Evolutionary conservation across 2,797 vertebrate genomes (phyloP).

Genomic region (Premnoplex brunnescens): DNA sequence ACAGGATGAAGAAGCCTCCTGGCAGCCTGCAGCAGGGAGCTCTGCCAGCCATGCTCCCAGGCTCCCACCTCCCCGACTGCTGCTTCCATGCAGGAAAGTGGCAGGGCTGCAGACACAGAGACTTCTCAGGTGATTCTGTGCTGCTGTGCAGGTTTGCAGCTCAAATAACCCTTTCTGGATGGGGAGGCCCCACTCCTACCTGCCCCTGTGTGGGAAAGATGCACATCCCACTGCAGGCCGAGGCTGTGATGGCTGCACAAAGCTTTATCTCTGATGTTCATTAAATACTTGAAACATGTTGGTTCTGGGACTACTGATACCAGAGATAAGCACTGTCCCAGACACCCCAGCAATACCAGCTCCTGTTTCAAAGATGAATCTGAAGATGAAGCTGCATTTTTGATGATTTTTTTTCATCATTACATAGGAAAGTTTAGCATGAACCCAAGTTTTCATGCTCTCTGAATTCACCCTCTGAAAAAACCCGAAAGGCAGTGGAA

Average conservation of each 20-base stretch:
- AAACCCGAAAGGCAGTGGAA: neutral
- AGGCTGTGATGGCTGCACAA: neutral
- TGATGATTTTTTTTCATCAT: neutral
- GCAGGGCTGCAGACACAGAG: rapidly evolving
- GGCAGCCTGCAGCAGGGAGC: neutral
- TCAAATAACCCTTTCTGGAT: neutral
- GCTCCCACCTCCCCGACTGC: rapidly evolving
- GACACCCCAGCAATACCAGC: neutral
- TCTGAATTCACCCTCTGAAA: neutral
- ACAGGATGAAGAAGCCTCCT: neutral
- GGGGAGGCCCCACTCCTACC: neutral
- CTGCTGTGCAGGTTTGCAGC: neutral
- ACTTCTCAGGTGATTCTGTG: neutral
- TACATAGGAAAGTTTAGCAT: neutral
- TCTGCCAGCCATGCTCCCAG: neutral
- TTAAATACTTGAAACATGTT: neutral
- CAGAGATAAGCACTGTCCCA: neutral
- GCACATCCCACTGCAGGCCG: neutral
- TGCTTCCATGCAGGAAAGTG: neutral
- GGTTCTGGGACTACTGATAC: neutral
- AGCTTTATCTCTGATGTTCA: neutral
- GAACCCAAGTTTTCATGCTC: neutral
- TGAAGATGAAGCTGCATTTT: neutral
- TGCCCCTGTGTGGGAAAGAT: neutral
- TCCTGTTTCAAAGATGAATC: neutral